A percentile compares a stretch with the other conserved stretches of the same genome.
Conservation (phyloP, 2,113 vertebrate genomes). For the Pogonocichla stellata region DNA sequence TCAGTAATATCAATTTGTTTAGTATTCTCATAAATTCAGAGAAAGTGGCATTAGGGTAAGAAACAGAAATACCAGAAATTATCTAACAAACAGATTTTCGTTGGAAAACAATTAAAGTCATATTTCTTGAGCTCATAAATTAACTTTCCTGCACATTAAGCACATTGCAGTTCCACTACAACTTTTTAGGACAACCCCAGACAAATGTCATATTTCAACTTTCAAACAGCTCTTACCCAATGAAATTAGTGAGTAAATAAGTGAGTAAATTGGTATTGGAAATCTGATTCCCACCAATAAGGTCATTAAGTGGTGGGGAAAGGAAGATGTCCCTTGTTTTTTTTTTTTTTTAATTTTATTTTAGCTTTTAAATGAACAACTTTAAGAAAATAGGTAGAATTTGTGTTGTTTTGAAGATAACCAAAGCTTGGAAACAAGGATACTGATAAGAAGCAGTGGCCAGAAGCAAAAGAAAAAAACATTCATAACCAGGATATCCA, state of each 20-base stretch:
- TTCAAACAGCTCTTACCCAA: background rate
- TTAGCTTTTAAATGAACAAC: background rate
- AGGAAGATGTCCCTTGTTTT: background rate
- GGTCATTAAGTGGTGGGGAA: background rate
- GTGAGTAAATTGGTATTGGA: background rate
- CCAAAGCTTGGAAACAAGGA: background rate
- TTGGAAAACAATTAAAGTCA: background rate
- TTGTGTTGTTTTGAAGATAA: background rate
- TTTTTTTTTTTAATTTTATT: background rate
- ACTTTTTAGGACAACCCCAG: background rate
- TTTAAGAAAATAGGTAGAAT: background rate
- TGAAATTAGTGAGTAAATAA: background rate
- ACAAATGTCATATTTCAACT: background rate
- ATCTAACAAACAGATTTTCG: background rate
- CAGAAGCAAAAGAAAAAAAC: background rate
- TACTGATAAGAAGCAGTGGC: background rate
- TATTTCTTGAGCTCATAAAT: background rate
- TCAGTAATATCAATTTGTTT: background rate
- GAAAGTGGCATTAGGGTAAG: background rate
- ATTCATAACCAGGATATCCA: background rate
- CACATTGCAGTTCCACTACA: background rate
- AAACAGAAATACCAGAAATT: background rate
- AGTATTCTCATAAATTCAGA: background rate
- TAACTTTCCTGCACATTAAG: background rate
- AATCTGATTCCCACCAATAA: background rate